Evolutionary conservation across 2,888 invertebrate species (phyloP).

Genomic region (Ellobium chinense): DNA sequence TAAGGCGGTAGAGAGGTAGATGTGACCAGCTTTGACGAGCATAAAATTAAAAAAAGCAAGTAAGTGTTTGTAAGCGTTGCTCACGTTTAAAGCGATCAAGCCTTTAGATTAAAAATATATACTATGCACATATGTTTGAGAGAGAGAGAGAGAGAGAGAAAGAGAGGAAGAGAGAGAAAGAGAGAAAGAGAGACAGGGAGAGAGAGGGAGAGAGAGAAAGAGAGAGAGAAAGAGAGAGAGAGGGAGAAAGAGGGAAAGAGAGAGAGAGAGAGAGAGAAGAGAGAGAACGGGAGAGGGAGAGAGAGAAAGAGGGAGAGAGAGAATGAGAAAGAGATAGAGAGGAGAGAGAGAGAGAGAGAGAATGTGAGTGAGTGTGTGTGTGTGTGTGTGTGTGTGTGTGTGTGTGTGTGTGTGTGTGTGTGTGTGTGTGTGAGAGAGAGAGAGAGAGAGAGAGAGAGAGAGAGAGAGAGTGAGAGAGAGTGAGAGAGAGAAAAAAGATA

Average conservation of each 20-base stretch:
- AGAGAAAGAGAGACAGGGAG: conserved; percentile 4
- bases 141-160: conserved; percentile 11
- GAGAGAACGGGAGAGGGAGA: background rate
- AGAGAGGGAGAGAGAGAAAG: background rate
- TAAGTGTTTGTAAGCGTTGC: too few species aligned
- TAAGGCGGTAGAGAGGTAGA: too few species aligned
- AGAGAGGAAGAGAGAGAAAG: conserved; percentile 13
- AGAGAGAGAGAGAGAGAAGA: background rate
- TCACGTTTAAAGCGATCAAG: too few species aligned
- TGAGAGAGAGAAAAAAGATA: too few species aligned
- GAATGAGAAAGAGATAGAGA: conserved; percentile 20
- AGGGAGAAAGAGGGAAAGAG: conserved; percentile 5
- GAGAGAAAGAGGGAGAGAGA: background rate
- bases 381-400: background rate
- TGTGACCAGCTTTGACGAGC: too few species aligned
- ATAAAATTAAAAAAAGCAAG: too few species aligned
- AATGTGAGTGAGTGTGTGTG: too few species aligned
- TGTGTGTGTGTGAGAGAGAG: background rate
- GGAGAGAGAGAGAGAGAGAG: background rate
- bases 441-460: conserved; percentile 4
- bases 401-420: background rate
- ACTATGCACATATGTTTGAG: too few species aligned
- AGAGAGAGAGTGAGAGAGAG: too few species aligned
- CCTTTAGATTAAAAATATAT: too few species aligned
- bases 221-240: background rate